Base-by-base conservation (phyloP, 2,113 vertebrate genomes). In the Asarcornis scutulata region DNA sequence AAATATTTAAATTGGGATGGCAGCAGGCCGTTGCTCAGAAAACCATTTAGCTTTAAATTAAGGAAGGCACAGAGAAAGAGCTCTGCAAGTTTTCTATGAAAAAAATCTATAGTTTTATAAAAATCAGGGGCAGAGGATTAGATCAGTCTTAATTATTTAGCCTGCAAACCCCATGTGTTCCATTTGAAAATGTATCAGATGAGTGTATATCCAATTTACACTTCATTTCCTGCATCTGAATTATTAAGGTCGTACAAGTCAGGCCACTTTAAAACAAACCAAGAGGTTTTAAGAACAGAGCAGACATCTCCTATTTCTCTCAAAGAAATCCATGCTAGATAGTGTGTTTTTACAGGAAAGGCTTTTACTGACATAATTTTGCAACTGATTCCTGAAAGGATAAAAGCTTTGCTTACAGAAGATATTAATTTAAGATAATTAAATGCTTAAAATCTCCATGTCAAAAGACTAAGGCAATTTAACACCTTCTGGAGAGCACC, bases 381-480 rank as follows among this genome's bases (percentile, higher is more conserved):
- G 58, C 91, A 91, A 85, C 56, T 13, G 40, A 69, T 85, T 89
- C 81, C 75, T 91, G 23, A 95, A 92, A 89, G 62, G 62, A 62
- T 85, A 83, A 95, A 93, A 89, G 67, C 50, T 89, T 91, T 89
- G 78, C 85, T 91, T 91, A 79, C 53, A 93, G 59, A 92, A 85
- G 74, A 82, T 91, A 89, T 87, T 93, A 88, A 89, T 89, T 96
- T 66, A 97, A 85, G 56, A 56, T 85, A 94, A 97, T 94, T 89
- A 92, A 95, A 89, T 75, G 20, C 92, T 96, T 94, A 81, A 89
- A 88, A 96, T 94, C 63, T 91, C 83, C 68, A 86, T 38, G 79
- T 93, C 88, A 91, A 96, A 96, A 96, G 93, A 42, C 63, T 84
- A 46, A 85, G 56, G 64, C 77, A 66, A 59, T 76, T 87, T 89